A percentile compares a stretch with the other conserved stretches of the same genome.
These are phyloP conservation scores for Campaea margaritaria DNA, from an alignment of 2,888 invertebrate genomes.

Conservation along the genomic window DNA sequence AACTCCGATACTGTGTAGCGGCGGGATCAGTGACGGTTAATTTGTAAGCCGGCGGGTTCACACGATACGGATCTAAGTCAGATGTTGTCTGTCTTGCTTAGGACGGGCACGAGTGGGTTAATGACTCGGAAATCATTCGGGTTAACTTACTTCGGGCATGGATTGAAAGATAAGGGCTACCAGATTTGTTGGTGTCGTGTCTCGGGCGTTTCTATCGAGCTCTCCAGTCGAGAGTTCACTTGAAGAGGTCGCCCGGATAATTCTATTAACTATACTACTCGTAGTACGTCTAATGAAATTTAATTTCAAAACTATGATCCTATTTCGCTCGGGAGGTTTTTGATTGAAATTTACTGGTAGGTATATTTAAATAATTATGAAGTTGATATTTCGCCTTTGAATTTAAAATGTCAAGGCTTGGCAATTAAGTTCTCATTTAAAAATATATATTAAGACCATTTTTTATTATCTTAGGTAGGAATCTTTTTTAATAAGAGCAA, in stretches of 20 bases:
- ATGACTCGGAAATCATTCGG: constrained; percentile 85
- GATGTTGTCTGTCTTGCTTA: constrained; percentile 85
- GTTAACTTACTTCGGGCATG: constrained; percentile 77
- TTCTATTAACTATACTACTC: constrained; percentile 30
- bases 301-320: constrained; percentile 17
- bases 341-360: neutral
- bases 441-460: too few relatives aligned
- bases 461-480: too few relatives aligned
- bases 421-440: too few relatives aligned
- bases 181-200: constrained; percentile 80
- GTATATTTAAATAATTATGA: neutral
- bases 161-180: constrained; percentile 81
- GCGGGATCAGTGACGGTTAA: constrained; percentile 72
- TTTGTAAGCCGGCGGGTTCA: constrained; percentile 76
- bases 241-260: constrained; percentile 26
- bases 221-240: constrained; percentile 41
- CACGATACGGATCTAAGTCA: constrained; percentile 82
- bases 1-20: constrained; percentile 77
- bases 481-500: neutral
- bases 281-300: constrained; percentile 30
- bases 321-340: constrained; percentile 9
- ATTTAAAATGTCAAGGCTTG: too few relatives aligned
- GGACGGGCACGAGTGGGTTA: constrained; percentile 77
- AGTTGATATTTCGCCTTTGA: too few relatives aligned
- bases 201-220: constrained; percentile 52